Evolutionary conservation across 1,140 invertebrate species (phyloP), one percentile per base, ranked within the genome.

Genomic region (Drosophila tsacasi): DNA sequence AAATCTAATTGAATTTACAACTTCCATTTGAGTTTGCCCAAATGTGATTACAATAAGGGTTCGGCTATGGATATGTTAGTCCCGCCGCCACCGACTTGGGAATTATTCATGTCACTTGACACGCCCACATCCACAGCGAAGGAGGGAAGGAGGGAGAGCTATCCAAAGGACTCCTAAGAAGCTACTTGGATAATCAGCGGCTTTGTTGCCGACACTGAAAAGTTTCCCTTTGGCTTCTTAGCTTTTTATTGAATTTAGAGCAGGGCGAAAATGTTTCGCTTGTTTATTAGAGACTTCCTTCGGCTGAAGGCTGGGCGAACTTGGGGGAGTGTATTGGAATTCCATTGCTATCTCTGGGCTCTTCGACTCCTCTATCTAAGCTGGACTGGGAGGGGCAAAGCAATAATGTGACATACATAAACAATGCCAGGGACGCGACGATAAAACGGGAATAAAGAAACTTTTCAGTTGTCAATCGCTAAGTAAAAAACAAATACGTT

Each of bases 1-100:
- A 79, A 79, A 72, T 79, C 76, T 79, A 79, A 79, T 79, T 79
- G 76, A 79, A 79, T 79, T 79, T 79, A 78, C 66, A 79, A 79
- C 76, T 79, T 79, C 66, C 76, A 79, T 79, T 79, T 64, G 40
- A 58, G 62, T 73, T 73, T 74, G 37, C 6, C 54, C 62, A 79
- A 79, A 79, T 79, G 76, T 79, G 76, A 79, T 79, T 79, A 79
- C 76, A 79, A 76, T 68, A 71, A 58, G 57, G 57, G 50, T 78
- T 60, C 59, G 67, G 76, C 74, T 40, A 78, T 78, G 76, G 76
- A 78, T 78, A 78, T 78, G 75, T 78, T 77, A 49, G 50, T 57
- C 66, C 55, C 37, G 44, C 55, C 37, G 44, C 50, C 47, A 54
- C 50, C 65, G 64, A 37, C 71, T 75, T 60, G 75, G 75, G 75